phyloP scores from a whole-genome alignment of 1,140 invertebrate species.

The Pemphigus obesinymphae region DNA sequence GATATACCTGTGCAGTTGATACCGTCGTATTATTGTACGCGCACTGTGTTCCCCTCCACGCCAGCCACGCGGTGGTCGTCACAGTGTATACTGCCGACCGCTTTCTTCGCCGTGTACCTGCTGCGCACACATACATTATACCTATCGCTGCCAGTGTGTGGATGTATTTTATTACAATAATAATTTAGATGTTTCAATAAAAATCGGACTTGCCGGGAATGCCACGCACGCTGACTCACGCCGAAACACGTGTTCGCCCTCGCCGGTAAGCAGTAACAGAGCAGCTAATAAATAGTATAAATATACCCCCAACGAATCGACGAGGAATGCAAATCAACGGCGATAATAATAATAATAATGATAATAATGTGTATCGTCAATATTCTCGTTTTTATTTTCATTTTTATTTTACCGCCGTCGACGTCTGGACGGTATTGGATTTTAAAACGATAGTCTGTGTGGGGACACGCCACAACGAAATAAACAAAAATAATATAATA shows the following conservation, averaged over 20 bases:
- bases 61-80: neutral
- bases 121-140: neutral
- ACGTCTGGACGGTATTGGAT: too few relatives aligned
- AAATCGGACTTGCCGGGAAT: constrained; percentile 12
- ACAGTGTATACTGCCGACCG: neutral
- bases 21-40: neutral
- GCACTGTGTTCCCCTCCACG: too few relatives aligned
- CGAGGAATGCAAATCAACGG: neutral
- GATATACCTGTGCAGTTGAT: neutral
- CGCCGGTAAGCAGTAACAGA: too few relatives aligned
- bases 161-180: too few relatives aligned
- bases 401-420: neutral
- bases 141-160: neutral
- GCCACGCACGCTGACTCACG: neutral
- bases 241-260: neutral
- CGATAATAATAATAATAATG: too few relatives aligned
- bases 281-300: too few relatives aligned
- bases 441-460: neutral
- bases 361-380: neutral
- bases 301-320: neutral
- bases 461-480: neutral
- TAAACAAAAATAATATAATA: neutral
- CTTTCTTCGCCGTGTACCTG: neutral
- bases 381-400: neutral
- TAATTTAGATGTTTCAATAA: constrained; percentile 2